Evolutionary conservation across 2,797 vertebrate species (phyloP), one percentile per base, ranked within the genome.

Genomic region (Ammospiza maritima): DNA sequence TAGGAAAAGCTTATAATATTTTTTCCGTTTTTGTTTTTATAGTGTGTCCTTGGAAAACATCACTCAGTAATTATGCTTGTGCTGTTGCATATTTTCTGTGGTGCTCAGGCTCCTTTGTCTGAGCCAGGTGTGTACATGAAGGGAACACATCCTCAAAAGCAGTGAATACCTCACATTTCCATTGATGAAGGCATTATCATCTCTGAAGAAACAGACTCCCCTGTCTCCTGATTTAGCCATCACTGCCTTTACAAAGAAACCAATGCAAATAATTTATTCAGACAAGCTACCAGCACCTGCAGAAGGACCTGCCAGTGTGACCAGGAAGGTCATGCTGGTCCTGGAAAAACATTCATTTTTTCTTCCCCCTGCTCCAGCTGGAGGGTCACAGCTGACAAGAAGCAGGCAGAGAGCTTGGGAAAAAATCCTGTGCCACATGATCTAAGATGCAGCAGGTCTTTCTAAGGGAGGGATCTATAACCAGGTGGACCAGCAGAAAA

Each of bases 61-160:
- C 47, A n/a, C 26, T 85, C 8, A 6, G 74, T 58, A 84, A 85
- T 81, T 72, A 48, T 32, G 15, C 19, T 44, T 65, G 21, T 34
- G 30, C 53, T 42, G 26, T 75, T 77, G 38, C 14, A 13, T 20
- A 58, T 65, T 75, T 84, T n/a, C 76, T 51, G 0, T 6, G 38
- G 16, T 51, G 9, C 19, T 77, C 18, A 42, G 22, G 30, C 42
- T 69, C 47, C 36, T 87, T 67, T 34, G 4, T 50, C 51, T 69
- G n/a, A 83, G 44, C 50, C 92, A 92, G 81, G 70, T 73, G 54
- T 51, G 44, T 69, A 38, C 82, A 84, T n/a, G 60, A 93, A 93
- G 66, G 66, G 51, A 93, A 15, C 15, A 75, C 44, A 65, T 22
- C 76, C 86, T 88, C 85, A 85, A 84, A 93, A 85, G 42, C 76